Evolutionary conservation across 1,140 invertebrate genomes (phyloP), one percentile per base, ranked within the genome.

Genomic region (Babylonia areolata): DNA sequence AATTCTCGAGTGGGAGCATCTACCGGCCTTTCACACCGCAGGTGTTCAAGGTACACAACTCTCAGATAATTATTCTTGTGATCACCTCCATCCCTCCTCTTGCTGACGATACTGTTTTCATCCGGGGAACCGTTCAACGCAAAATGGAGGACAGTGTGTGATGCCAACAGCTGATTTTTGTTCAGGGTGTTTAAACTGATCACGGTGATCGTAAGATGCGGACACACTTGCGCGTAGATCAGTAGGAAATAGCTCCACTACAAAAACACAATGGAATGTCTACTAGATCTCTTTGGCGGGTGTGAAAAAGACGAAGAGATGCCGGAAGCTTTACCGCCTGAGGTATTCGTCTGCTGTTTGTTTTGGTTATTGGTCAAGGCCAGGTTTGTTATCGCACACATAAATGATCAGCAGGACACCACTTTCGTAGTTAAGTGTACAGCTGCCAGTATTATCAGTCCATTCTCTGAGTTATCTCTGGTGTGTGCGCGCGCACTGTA

Each of bases 301-400:
- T 82, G 54, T 64, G 81, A 82, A 69, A 82, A 20, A 20, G 54
- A 37, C 28, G 40, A 69, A 6, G 81, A 82, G 54, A 35, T 82
- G 54, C 81, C 81, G 15, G 81, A 82, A 69, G 39, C 81, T 37
- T 69, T 82, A n/a, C 81, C 58, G 12, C 81, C 81, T 28, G 81
- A 82, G 64, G 81, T 82, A 82, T 28, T 28, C 78, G 46, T 40
- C 46, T 40, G 78, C 28, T 64, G 58, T 64, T 64, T 64, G 58
- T 64, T 64, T 64, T 64, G 15, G 58, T 64, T 64, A 23, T 42
- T n/a, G 11, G 28, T 33, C 31, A 37, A 42, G 31, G 39, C 46
- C 40, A 46, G 28, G 23, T 81, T 51, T 15, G 37, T 46, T 46
- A n/a, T 42, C 37, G 9, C 5, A 40, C 33, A 46, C 42, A 77